Evolutionary conservation across 2,888 invertebrate species (phyloP), one percentile per base, ranked within the genome.

Genomic region (Dryomyza anilis): DNA sequence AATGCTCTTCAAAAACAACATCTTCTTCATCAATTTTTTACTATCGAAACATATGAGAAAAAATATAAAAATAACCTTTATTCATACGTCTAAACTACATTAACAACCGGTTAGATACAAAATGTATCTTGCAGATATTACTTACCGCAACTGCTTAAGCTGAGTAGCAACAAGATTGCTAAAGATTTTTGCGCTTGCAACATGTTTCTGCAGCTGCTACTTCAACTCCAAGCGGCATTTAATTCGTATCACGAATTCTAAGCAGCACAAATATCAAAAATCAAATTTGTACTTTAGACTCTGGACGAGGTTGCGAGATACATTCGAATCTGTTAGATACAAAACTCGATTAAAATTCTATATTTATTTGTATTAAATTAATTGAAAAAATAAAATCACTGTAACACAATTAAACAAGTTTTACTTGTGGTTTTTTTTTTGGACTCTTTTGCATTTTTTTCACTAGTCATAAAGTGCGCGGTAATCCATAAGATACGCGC

Each of bases 151-250:
- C 50, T 77, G 62, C 62, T 68, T 21, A 60, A 67, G 65, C 61
- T 66, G 46, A 68, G 60, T 65, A 69, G 66, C 67, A 71, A 66
- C 52, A 71, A 68, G 69, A 56, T 58, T 63, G 19, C 36, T 57
- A 55, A 58, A 33, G 45, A 43, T 46, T 33, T 14, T 21, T 45
- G 29, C 45, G 64, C 50, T 58, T 58, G 58, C 59, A 36, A 60
- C 59, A 60, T 60, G 30, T 21, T 14, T n/a, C 14, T 27, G 43
- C 19, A 10, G 57, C 45, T 10, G 29, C n/a, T n/a, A n/a, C n/a
- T n/a, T n/a, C n/a, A n/a, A n/a, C n/a, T n/a, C n/a, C 45, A 57
- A 33, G 23, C 36, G 36, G 48, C 59, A 60, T 60, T 60, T 33
- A 58, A 45, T 23, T 29, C 25, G n/a, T n/a, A n/a, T n/a, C n/a